Conservation (phyloP, 2,113 vertebrate genomes). For the Ameiurus melas region DNA sequence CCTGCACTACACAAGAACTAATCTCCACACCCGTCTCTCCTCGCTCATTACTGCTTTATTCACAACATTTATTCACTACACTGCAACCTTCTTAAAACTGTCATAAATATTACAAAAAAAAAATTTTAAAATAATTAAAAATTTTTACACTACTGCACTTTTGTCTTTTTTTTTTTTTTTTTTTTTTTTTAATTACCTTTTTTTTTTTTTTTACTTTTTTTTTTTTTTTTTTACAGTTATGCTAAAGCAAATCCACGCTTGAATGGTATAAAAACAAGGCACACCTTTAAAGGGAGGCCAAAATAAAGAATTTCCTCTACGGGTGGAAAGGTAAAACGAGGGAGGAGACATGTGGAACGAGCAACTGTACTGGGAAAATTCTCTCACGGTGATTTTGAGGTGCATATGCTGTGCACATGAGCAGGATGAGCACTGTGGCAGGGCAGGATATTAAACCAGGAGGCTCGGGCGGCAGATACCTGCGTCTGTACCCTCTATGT, state of each 20-base stretch:
- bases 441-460: not conserved
- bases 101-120: too few species aligned
- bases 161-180: too few species aligned
- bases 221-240: slow-evolving; percentile 6
- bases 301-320: slow-evolving; percentile 19
- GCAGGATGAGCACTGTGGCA: slow-evolving; percentile 36
- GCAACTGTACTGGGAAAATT: slow-evolving; percentile 52
- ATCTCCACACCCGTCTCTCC: slow-evolving; percentile 50
- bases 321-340: not conserved
- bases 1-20: slow-evolving; percentile 51
- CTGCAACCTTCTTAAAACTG: too few species aligned
- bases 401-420: slow-evolving; percentile 60
- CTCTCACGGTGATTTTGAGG: slow-evolving; percentile 53
- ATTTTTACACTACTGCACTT: too few species aligned
- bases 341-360: slow-evolving; percentile 20
- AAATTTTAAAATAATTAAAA: too few species aligned
- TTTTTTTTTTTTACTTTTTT: too few species aligned
- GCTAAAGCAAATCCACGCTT: not conserved
- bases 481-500: slow-evolving; percentile 43
- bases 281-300: not conserved
- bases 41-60: too few species aligned
- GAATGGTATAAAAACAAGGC: slow-evolving; percentile 19
- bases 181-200: too few species aligned
- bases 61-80: too few species aligned
- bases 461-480: not conserved